Base-by-base conservation (phyloP, 1,140 invertebrate genomes). In the Plutomurus gul region DNA sequence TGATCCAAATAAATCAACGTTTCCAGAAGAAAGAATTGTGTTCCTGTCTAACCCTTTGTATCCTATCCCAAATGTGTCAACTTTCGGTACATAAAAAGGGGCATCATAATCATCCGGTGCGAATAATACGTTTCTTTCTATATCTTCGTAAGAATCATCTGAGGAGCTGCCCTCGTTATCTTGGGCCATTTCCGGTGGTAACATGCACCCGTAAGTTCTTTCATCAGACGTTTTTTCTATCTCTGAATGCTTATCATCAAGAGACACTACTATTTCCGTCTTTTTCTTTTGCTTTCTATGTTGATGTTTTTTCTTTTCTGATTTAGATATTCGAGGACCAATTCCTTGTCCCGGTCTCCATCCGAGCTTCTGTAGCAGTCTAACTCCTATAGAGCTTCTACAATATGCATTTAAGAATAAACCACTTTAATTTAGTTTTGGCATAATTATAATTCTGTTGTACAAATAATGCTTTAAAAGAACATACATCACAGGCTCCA, bases 271-370 rank as follows among this genome's bases (percentile, higher is more conserved):
- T 36, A 16, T 33, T 13, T 65, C 36, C 8, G 4, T 85, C 36
- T 86, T 86, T 47, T 73, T 81, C 76, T 40, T 83, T 46, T 84
- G 84, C 76, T 88, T 87, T 85, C 13, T 49, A 40, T 92, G 93
- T 81, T 92, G 90, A 30, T 84, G 85, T 25, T 87, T 89, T 7
- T 89, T 91, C 51, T 81, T 76, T 5, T 47, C 36, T 65, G 47
- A 65, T 25, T 74, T 74, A 25, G 27, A 16, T 60, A 43, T 43
- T 43, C 46, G 27, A 27, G 77, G 77, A 1, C 96, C 96, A n/a
- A 97, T 89, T 3, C 96, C 96, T 87, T 97, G 94, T 0, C 96
- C 96, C 36, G 93, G 92, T 85, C 92, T 92, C 94, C 97, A 97
- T 36, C 93, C 95, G 92, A 96, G 96, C 83, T 91, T 92, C 78